Evolutionary conservation across 1,140 invertebrate species (phyloP).

Genomic region (Nasonia longicornis): DNA sequence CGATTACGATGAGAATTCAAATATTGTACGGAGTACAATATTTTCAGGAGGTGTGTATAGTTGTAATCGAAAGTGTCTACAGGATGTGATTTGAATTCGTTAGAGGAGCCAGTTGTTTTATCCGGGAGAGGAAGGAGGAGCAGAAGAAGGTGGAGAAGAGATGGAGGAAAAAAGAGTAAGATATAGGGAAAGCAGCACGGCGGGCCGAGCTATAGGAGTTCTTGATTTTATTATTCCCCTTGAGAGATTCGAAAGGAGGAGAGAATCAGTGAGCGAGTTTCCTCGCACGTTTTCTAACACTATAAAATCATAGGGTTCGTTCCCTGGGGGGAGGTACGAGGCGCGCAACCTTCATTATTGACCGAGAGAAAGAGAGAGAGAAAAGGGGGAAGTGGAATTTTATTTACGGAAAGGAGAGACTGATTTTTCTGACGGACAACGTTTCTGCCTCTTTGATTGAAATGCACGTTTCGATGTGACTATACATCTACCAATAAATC

Average conservation of each 20-base stretch:
- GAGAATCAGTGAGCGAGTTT: conserved; percentile 43
- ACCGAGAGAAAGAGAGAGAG: background rate
- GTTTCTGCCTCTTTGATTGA: too few species aligned
- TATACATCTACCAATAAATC: too few species aligned
- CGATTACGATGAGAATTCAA: background rate
- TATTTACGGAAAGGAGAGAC: background rate
- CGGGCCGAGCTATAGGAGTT: conserved; percentile 25
- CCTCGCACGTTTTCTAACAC: conserved; percentile 14
- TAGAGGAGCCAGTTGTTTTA: conserved; percentile 40
- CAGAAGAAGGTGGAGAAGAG: background rate
- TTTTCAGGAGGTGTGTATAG: background rate
- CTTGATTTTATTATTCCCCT: conserved; percentile 49
- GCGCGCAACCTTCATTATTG: background rate
- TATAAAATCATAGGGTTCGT: conserved; percentile 42
- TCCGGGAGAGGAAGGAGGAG: background rate
- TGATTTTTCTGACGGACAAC: background rate
- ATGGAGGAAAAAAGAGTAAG: background rate
- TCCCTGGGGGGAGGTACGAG: background rate
- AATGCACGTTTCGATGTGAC: too few species aligned
- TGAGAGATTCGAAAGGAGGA: conserved; percentile 43
- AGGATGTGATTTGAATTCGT: conserved; percentile 48
- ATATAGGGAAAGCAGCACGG: background rate
- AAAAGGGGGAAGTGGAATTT: too few species aligned
- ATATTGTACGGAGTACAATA: conserved; percentile 1
- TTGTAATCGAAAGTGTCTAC: conserved; percentile 40